phyloP scores from a whole-genome alignment of 2,113 vertebrate species.

The Telmatochromis bifrenatus region DNA sequence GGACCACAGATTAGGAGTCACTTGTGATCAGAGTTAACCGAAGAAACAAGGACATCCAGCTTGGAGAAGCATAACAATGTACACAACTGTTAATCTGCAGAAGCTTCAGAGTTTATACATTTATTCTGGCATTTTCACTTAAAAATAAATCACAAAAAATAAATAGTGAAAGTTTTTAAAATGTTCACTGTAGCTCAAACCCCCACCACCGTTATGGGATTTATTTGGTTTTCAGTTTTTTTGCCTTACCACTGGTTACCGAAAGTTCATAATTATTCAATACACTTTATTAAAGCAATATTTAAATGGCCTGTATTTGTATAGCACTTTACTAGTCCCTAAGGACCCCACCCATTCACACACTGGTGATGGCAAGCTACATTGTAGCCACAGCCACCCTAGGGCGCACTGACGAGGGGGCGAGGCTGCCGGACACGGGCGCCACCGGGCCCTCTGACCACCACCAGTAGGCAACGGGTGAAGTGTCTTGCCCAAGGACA shows the following conservation, averaged over 20 bases:
- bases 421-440: accelerated
- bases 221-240: not conserved
- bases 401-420: accelerated
- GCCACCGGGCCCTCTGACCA: accelerated
- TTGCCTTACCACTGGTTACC: not conserved
- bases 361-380: not conserved
- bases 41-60: not conserved
- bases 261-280: not conserved
- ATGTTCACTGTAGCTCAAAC: not conserved
- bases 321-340: not conserved
- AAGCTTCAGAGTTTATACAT: not conserved
- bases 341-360: not conserved
- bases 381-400: not conserved
- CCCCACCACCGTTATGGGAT: not conserved
- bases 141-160: not conserved
- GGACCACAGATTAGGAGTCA: not conserved
- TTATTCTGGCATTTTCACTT: not conserved
- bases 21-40: not conserved
- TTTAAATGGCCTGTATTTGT: not conserved
- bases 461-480: not conserved
- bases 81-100: not conserved
- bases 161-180: not conserved
- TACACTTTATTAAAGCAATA: not conserved
- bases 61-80: not conserved
- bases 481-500: not conserved